These are phyloP conservation scores for Pteropus rufus DNA, from an alignment of 2,797 vertebrate species.

Conservation along the genomic window DNA sequence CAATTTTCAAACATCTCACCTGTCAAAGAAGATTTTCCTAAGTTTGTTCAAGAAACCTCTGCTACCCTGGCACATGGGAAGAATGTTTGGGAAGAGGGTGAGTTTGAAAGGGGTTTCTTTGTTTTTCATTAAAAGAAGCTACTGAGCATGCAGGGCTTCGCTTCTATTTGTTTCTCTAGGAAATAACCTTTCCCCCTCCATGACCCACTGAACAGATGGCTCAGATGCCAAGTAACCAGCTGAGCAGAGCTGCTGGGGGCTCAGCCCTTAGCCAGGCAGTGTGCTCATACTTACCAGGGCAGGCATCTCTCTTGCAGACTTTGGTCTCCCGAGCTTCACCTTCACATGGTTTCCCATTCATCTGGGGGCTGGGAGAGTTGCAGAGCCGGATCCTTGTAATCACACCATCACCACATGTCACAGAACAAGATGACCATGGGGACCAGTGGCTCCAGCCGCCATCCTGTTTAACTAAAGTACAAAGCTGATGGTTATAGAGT, in stretches of 20 bases:
- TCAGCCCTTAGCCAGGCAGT: fast-evolving
- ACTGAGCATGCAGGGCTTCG: neutral
- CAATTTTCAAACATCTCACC: neutral
- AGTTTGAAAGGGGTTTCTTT: slow-evolving; percentile 5
- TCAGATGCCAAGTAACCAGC: neutral
- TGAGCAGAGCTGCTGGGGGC: neutral
- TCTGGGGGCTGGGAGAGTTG: slow-evolving; percentile 98
- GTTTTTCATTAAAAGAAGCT: slow-evolving; percentile 39
- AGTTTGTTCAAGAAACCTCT: neutral
- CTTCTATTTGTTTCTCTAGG: slow-evolving; percentile 42
- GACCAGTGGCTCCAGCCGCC: slow-evolving; percentile 99
- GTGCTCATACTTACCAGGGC: slow-evolving; percentile 90
- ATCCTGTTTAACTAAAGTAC: slow-evolving; percentile 93
- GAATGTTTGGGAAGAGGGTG: neutral
- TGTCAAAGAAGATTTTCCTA: neutral
- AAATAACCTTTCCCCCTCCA: neutral
- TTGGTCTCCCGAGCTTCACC: slow-evolving; percentile 95
- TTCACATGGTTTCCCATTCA: slow-evolving; percentile 93
- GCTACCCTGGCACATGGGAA: neutral
- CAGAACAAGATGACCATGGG: slow-evolving; percentile 98
- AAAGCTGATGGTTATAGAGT: slow-evolving; percentile 42
- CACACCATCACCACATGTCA: slow-evolving; percentile 93
- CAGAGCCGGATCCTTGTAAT: slow-evolving; percentile 98
- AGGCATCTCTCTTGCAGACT: slow-evolving; percentile 89
- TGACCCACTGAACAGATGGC: neutral